Evolutionary conservation across 2,888 invertebrate species (phyloP).

Genomic region (Ypsolopha sequella): DNA sequence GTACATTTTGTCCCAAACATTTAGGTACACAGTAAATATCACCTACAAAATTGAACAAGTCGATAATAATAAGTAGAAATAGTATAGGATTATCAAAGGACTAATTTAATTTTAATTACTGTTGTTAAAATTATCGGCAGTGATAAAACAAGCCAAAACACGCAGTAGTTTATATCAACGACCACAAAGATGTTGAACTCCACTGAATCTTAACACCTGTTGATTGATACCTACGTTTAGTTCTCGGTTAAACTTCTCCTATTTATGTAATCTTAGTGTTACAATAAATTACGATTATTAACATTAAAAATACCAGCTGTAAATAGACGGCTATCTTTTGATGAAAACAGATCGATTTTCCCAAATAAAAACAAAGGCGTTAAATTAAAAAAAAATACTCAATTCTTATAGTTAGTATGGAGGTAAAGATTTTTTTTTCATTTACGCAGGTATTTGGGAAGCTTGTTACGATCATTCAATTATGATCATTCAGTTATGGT

Average conservation of each 20-base stretch:
- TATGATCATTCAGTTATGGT: no score
- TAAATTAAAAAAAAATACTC: no score
- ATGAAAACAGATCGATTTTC: no score
- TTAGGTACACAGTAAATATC: constrained; percentile 63
- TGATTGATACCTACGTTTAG: not conserved
- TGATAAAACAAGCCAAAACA: constrained; percentile 58
- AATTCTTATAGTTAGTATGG: no score
- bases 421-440: no score
- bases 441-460: no score
- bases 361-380: no score
- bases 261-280: constrained; percentile 17
- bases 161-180: constrained; percentile 13
- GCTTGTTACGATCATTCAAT: no score
- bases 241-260: constrained; percentile 14
- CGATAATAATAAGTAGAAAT: constrained; percentile 37
- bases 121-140: constrained; percentile 59
- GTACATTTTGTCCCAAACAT: constrained; percentile 61
- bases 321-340: no score
- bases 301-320: constrained; percentile 23
- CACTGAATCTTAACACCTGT: not conserved
- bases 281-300: constrained; percentile 37
- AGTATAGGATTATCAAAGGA: constrained; percentile 66
- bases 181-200: not conserved
- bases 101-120: constrained; percentile 35
- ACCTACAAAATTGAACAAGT: constrained; percentile 70